Conservation (phyloP, 2,113 vertebrate genomes). For the pig (Sus scrofa) region DNA sequence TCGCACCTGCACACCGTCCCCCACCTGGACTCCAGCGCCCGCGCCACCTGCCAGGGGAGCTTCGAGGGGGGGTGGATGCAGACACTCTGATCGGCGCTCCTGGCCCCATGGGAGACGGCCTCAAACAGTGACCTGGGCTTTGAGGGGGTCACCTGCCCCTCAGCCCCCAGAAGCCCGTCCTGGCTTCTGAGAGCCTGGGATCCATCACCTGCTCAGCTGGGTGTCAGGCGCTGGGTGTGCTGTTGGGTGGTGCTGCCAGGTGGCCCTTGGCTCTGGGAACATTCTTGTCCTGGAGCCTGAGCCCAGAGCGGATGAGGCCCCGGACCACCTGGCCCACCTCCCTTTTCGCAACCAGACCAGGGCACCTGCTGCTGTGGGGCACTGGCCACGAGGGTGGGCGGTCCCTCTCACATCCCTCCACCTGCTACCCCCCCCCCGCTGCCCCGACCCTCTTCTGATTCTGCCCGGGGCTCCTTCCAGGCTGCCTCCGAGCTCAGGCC, state of each 20-base stretch:
- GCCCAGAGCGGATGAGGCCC: accelerated
- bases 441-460: background rate
- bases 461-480: accelerated
- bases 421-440: background rate
- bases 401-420: background rate
- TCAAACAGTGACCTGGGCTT: accelerated
- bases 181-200: background rate
- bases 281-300: background rate
- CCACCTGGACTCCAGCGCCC: accelerated
- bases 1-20: accelerated
- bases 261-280: accelerated
- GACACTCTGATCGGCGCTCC: accelerated
- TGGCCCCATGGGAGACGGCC: accelerated
- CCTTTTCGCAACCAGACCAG: background rate
- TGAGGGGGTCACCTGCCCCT: background rate
- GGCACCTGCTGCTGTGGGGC: background rate
- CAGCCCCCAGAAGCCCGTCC: background rate
- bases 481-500: background rate
- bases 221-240: accelerated
- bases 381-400: background rate
- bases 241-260: accelerated
- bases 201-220: accelerated
- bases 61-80: accelerated
- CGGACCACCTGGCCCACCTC: background rate
- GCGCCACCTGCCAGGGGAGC: accelerated